These are phyloP conservation scores for Drosophila barbarae DNA, from an alignment of 2,888 invertebrate species.

Conservation along the genomic window DNA sequence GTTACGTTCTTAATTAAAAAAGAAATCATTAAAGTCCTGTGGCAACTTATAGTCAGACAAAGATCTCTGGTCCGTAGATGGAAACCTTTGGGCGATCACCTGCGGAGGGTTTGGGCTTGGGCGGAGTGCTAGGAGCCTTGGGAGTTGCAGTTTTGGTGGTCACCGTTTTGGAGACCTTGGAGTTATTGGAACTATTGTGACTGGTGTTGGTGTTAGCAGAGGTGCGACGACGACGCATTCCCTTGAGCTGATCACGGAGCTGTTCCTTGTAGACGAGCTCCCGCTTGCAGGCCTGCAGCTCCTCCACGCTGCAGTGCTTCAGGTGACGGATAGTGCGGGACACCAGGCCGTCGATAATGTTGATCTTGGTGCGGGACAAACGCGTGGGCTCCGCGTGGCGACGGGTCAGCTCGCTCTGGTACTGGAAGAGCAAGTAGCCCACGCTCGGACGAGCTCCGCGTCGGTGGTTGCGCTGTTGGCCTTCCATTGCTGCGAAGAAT, in stretches of 20 bases:
- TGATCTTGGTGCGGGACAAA: constrained; percentile 63
- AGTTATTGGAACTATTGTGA: not conserved
- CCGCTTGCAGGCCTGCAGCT: constrained; percentile 65
- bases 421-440: constrained; percentile 64
- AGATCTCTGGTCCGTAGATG: constrained; percentile 58
- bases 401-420: constrained; percentile 65
- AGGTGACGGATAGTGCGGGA: constrained; percentile 60
- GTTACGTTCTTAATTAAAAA: constrained; percentile 11
- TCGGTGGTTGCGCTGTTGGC: constrained; percentile 47
- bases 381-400: constrained; percentile 55
- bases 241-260: constrained; percentile 54
- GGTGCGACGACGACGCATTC: constrained; percentile 41
- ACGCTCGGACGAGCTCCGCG: constrained; percentile 58
- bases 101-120: constrained; percentile 43
- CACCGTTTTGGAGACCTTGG: not conserved
- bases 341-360: constrained; percentile 65
- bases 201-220: not conserved
- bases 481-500: constrained; percentile 35
- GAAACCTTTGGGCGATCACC: constrained; percentile 24
- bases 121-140: constrained; percentile 56
- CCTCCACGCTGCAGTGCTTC: constrained; percentile 61
- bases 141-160: not conserved
- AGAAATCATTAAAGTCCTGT: not conserved
- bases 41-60: constrained; percentile 41
- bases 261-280: constrained; percentile 66